Evolutionary conservation across 2,113 vertebrate genomes (phyloP).

Genomic region (Euleptes europaea): DNA sequence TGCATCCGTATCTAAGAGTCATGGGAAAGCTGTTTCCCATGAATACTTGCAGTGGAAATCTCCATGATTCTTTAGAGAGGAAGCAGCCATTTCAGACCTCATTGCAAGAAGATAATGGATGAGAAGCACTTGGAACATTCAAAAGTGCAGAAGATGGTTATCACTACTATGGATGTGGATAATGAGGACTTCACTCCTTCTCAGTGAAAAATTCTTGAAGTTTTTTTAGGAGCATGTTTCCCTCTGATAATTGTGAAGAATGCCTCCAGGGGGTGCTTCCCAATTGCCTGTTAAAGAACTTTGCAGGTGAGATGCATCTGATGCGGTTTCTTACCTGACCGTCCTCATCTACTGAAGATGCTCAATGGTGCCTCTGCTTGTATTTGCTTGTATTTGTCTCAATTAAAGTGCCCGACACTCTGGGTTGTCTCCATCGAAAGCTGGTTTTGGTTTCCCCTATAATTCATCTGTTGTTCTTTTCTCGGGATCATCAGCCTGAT

Average conservation of each 20-base stretch:
- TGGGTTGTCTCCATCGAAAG: background rate
- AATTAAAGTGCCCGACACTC: background rate
- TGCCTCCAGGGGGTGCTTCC: background rate
- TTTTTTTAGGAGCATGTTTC: background rate
- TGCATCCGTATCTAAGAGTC: no score
- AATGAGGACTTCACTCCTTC: background rate
- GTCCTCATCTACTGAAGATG: background rate
- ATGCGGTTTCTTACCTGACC: background rate
- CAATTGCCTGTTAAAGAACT: background rate
- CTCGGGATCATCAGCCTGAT: slow-evolving; percentile 52
- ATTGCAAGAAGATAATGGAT: background rate
- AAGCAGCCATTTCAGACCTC: no score
- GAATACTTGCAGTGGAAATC: no score
- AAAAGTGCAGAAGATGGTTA: background rate
- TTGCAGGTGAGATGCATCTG: background rate
- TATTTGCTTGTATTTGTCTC: background rate
- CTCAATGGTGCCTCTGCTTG: background rate
- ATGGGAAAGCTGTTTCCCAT: no score
- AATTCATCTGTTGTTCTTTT: slow-evolving; percentile 58
- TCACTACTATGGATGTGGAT: no score
- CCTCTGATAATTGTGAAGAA: background rate
- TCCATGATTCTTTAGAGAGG: no score
- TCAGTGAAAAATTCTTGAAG: slow-evolving; percentile 5
- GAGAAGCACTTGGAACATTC: background rate
- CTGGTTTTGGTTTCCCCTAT: slow-evolving; percentile 25